A percentile compares a stretch with the other conserved stretches of the same genome.
Conservation (phyloP, 2,888 invertebrate species). For the Acronicta aceris region DNA sequence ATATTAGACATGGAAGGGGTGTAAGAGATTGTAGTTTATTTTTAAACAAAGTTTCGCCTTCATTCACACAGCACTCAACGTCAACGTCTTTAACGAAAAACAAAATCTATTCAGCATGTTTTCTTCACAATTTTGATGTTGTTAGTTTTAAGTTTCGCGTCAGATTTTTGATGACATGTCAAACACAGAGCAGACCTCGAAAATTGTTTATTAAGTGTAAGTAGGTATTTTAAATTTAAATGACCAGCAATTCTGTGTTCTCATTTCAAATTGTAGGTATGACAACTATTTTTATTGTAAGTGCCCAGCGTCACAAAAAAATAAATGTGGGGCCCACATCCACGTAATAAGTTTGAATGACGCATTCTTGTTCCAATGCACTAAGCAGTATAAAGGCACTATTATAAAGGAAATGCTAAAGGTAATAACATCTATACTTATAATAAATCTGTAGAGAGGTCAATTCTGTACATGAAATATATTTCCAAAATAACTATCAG, state of each 20-base stretch:
- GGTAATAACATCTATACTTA: no score
- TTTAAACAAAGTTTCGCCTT: not conserved
- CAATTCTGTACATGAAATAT: no score
- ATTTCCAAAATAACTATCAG: no score
- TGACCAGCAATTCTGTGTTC: conserved; percentile 56
- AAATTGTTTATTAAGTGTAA: no score
- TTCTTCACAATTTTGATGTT: no score
- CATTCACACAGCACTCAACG: not conserved
- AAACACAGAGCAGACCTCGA: no score
- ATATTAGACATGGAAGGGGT: conserved; percentile 14
- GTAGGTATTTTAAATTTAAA: conserved; percentile 40
- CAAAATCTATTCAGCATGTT: no score
- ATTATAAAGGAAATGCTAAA: not conserved
- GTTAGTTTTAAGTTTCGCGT: no score
- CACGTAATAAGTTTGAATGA: conserved; percentile 55
- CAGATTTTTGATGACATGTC: no score
- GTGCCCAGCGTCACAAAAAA: conserved; percentile 62
- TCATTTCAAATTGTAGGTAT: conserved; percentile 58
- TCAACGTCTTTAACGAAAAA: not conserved
- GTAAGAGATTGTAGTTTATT: not conserved
- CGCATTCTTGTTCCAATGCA: conserved; percentile 45
- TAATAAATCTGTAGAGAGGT: no score
- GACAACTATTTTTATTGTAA: conserved; percentile 59
- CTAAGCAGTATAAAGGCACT: conserved; percentile 3
- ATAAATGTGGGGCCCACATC: conserved; percentile 63